Conservation (phyloP, 1,140 invertebrate genomes). For the Antheraea pernyi region DNA sequence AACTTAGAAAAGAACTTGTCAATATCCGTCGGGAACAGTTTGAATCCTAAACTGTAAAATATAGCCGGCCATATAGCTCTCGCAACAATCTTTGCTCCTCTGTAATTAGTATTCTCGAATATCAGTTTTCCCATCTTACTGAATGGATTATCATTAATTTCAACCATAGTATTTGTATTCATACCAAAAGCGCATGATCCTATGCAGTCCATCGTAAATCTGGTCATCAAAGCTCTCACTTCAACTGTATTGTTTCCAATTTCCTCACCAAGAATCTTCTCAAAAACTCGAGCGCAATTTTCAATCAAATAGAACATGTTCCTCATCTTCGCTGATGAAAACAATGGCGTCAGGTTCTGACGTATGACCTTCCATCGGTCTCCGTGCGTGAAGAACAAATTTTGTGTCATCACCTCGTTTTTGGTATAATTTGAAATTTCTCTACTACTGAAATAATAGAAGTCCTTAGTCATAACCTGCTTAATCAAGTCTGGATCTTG, state of each 20-base stretch:
- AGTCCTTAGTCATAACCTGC: conserved; percentile 23
- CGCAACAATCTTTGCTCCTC: conserved; percentile 1
- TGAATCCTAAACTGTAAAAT: conserved; percentile 30
- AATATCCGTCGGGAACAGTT: conserved; percentile 13
- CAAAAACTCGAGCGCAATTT: conserved; percentile 55
- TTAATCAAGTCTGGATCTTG: conserved; percentile 26
- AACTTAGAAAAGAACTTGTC: conserved; percentile 24
- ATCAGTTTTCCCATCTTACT: conserved; percentile 58
- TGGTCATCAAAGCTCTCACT: conserved; percentile 56
- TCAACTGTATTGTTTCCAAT: conserved; percentile 32
- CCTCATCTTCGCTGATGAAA: conserved; percentile 80
- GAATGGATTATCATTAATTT: conserved; percentile 69
- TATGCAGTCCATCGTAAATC: conserved; percentile 79
- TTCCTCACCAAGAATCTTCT: conserved; percentile 38
- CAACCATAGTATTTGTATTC: conserved; percentile 72
- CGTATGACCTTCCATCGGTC: conserved; percentile 80
- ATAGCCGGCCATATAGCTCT: conserved; percentile 29
- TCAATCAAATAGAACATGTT: conserved; percentile 75
- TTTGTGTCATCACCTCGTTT: conserved; percentile 7
- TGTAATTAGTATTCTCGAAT: conserved; percentile 20
- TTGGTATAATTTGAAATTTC: conserved; percentile 14
- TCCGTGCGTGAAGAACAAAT: conserved; percentile 39
- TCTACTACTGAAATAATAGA: conserved; percentile 22
- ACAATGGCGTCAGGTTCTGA: conserved; percentile 80
- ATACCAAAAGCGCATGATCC: conserved; percentile 79